Conservation (phyloP, 2,113 vertebrate species). For the Hydrolagus affinis region DNA sequence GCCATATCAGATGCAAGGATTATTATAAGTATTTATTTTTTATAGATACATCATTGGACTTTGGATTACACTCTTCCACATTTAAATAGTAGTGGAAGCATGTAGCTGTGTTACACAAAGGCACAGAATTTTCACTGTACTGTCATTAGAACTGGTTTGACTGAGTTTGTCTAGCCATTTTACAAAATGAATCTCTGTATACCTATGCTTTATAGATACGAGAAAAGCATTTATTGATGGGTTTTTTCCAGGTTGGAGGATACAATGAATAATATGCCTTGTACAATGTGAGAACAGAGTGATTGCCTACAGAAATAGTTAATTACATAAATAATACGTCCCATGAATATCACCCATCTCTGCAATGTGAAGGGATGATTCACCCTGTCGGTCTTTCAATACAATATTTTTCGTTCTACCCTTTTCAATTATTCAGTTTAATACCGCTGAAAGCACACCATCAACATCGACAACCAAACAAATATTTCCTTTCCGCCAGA, state of each 20-base stretch:
- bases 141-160: background rate
- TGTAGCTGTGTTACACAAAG: too few species aligned
- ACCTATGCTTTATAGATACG: constrained; percentile 3
- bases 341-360: constrained; percentile 1
- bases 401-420: background rate
- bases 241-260: background rate
- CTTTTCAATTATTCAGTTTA: background rate
- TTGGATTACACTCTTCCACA: too few species aligned
- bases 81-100: too few species aligned
- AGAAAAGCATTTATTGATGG: constrained; percentile 27
- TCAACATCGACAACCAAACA: too few species aligned
- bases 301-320: background rate
- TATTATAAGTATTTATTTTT: too few species aligned
- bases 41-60: too few species aligned
- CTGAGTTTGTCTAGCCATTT: background rate
- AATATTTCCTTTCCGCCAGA: background rate
- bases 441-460: background rate
- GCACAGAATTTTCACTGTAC: too few species aligned
- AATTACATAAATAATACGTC: background rate
- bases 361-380: background rate
- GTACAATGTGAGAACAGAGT: constrained; percentile 4
- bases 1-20: too few species aligned
- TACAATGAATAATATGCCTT: constrained; percentile 14
- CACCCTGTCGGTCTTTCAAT: background rate
- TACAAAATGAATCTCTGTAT: background rate